These are phyloP conservation scores for Gobio gobio DNA, from an alignment of 2,113 vertebrate genomes.

Conservation along the genomic window DNA sequence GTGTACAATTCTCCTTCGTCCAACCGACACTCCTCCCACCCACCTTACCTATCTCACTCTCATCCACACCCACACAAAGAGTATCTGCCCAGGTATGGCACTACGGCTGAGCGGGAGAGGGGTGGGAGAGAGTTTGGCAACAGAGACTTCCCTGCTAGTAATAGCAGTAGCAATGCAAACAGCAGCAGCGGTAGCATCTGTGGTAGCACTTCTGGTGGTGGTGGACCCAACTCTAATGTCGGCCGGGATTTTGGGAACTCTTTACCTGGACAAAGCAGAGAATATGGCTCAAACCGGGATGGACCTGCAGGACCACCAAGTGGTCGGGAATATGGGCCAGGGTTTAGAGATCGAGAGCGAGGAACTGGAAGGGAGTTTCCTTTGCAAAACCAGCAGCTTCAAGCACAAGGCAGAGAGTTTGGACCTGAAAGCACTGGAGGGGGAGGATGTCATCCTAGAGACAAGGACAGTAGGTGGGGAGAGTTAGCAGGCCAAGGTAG, in stretches of 20 bases:
- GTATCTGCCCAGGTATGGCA: slow-evolving; percentile 79
- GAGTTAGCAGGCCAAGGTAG: slow-evolving; percentile 76
- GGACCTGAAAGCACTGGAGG: slow-evolving; percentile 65
- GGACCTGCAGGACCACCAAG: slow-evolving; percentile 62
- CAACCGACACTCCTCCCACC: slow-evolving; percentile 75
- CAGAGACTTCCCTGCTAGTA: slow-evolving; percentile 64
- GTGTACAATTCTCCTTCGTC: slow-evolving; percentile 80
- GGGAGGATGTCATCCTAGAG: slow-evolving; percentile 70
- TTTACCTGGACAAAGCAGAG: slow-evolving; percentile 71
- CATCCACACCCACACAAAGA: slow-evolving; percentile 79
- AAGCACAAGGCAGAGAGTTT: slow-evolving; percentile 74
- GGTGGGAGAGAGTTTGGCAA: slow-evolving; percentile 74
- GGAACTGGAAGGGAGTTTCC: slow-evolving; percentile 71
- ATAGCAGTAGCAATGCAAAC: slow-evolving; percentile 50
- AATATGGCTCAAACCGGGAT: slow-evolving; percentile 71
- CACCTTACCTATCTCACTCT: slow-evolving; percentile 77
- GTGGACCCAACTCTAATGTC: slow-evolving; percentile 65
- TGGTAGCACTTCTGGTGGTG: slow-evolving; percentile 58
- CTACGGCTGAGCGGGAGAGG: slow-evolving; percentile 72
- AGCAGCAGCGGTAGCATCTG: slow-evolving; percentile 33
- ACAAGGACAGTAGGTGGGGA: slow-evolving; percentile 80
- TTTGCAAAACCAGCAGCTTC: slow-evolving; percentile 70
- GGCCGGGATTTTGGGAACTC: slow-evolving; percentile 71
- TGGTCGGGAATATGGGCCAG: slow-evolving; percentile 75
- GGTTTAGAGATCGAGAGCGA: slow-evolving; percentile 74